Base-by-base conservation (phyloP, 2,888 invertebrate genomes). In the Tenthredo notha region DNA sequence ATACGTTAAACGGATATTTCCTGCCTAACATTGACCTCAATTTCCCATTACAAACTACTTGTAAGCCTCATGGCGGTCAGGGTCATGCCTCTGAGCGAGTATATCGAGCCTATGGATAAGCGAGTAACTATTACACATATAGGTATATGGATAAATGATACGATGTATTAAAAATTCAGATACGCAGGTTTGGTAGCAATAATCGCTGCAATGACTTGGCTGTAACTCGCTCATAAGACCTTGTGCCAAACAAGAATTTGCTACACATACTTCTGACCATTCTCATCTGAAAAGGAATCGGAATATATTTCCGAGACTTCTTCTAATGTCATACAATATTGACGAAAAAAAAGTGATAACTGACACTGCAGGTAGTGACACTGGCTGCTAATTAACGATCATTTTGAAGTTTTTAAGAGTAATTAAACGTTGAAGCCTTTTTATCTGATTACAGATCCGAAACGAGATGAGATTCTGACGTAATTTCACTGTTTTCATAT, bases 11-110 rank as follows among this genome's bases (percentile, higher is more conserved):
- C 86, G 86, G 86, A 67, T 85, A 85, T 87, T 89, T 89, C 89
- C 89, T 88, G 88, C 83, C 86, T 86, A 87, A 87, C 89, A 89
- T 89, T 89, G 89, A 88, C 89, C 89, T 85, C 88, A 88, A 88
- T 89, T 87, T 86, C 47, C 88, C 88, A 88, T 88, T 87, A 89
- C 87, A 87, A 89, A 88, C 88, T 86, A 85, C 85, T 87, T 75
- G 61, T 82, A 75, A 85, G 85, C 85, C 80, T 86, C 84, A 82
- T 83, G 84, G 84, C 84, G 77, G 86, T 86, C 88, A 87, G 88
- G 89, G 89, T 85, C 87, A 85, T 85, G 70, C 83, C 75, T 50
- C 33, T 47, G 65, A 83, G 29, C 50, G 33, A 83, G 50, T 83
- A 40, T 40, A 15, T 80, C 37, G 40, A 61, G 15, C 21, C n/a